Evolutionary conservation across 2,113 vertebrate genomes (phyloP), one percentile per base, ranked within the genome.

Genomic region (Vulpes vulpes): DNA sequence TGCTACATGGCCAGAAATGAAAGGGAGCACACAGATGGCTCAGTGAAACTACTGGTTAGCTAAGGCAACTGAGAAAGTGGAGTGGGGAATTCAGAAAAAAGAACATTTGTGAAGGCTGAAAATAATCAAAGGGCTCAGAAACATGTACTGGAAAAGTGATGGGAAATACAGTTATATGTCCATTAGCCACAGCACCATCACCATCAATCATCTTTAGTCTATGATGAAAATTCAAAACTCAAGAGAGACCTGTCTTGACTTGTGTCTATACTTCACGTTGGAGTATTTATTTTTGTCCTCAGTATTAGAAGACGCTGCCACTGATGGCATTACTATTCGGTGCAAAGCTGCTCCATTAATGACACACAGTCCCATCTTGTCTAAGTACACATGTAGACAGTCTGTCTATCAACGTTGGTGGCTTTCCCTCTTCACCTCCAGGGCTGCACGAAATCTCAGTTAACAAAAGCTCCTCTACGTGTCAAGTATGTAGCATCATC

Each of bases 201-300:
- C 35, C 14, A 22, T 74, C 38, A 27, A 27, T 95, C 95, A 74
- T 64, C 85, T 43, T 83, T 67, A 43, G 91, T 16, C 43, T 76
- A 23, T 5, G 71, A 86, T 64, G 78, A 96, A 79, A 94, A 89
- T 93, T 92, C 78, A 79, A 59, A 91, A 23, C 88, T 79, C 91
- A 71, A 62, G 74, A 69, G 89, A 71, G 80, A 64, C n/a, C 25
- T 55, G n/a, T 73, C 64, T 91, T 80, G 71, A 14, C 43, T 38
- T 62, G 57, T 55, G 76, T 82, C 57, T 89, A 19, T 65, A 53
- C 15, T 88, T 82, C 91, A 69, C 23, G 73, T 57, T 30, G 32
- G 67, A 76, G 91, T 27, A 64, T 85, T 96, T 91, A 86, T 85
- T 95, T 97, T 92, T 74, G 88, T 82, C 25, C 8, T 92, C 60